Evolutionary conservation across 2,113 vertebrate genomes (phyloP).

Genomic region (Morone saxatilis): DNA sequence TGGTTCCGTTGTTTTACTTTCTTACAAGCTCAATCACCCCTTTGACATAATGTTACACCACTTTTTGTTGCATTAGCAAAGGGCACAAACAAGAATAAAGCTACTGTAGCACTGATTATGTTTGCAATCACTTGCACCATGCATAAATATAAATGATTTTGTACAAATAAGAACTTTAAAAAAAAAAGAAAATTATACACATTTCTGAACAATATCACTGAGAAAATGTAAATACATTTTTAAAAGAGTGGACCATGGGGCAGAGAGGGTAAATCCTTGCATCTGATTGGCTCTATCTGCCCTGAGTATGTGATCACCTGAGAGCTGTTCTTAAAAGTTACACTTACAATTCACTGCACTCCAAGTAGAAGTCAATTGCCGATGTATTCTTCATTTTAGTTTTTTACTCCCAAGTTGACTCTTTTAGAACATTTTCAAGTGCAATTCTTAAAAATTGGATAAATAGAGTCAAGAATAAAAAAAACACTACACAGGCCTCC

Average conservation of each 20-base stretch:
- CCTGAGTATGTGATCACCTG: not conserved
- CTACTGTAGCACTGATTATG: not conserved
- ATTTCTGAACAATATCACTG: not conserved
- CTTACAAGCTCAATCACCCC: not conserved
- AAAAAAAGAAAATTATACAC: not conserved
- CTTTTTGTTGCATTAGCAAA: too few species aligned
- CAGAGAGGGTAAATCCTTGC: not conserved
- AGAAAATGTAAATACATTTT: not conserved
- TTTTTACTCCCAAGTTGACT: not conserved
- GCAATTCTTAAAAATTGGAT: not conserved
- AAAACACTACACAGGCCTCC: too few species aligned
- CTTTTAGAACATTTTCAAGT: not conserved
- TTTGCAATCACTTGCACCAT: too few species aligned
- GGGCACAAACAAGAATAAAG: not conserved
- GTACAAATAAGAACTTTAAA: not conserved
- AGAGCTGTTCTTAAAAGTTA: not conserved
- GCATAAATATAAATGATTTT: not conserved
- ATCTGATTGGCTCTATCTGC: not conserved
- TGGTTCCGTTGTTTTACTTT: not conserved
- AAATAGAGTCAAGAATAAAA: not conserved
- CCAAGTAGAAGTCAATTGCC: too few species aligned
- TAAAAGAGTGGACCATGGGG: not conserved
- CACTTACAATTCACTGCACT: not conserved
- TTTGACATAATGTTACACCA: not conserved
- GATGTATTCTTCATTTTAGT: too few species aligned